Evolutionary conservation across 37 sponge, comb jelly and placozoan species (phyloP).

Genomic region (Tethya wilhelma): DNA sequence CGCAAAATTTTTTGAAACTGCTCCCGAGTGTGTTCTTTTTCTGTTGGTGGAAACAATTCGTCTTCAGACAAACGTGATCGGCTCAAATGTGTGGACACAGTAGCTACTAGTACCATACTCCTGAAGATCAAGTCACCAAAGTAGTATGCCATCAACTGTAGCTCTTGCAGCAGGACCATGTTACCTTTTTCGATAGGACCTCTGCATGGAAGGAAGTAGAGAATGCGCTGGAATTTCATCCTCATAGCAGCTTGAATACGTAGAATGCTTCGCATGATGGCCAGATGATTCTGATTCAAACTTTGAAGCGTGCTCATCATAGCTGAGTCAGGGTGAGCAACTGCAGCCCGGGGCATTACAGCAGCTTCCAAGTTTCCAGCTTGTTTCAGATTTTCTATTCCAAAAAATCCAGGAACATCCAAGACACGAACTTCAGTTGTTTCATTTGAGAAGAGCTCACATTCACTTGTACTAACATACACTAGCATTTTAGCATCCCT

Average conservation of each 20-base stretch:
- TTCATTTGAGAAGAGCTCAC: slow-evolving; percentile 23
- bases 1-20: not conserved
- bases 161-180: not conserved
- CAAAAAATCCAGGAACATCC: slow-evolving; percentile 19
- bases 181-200: slow-evolving; percentile 12
- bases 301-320: too few species aligned
- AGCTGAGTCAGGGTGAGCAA: not conserved
- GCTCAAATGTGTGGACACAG: not conserved
- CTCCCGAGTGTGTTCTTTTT: not conserved
- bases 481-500: not conserved
- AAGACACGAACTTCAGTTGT: not conserved
- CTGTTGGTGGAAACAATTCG: not conserved
- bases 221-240: slow-evolving; percentile 9
- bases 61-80: not conserved
- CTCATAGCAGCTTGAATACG: not conserved
- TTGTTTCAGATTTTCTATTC: not conserved
- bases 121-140: slow-evolving; percentile 26
- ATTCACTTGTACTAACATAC: not conserved
- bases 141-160: slow-evolving; percentile 4
- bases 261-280: slow-evolving; percentile 13
- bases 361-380: not conserved
- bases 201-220: slow-evolving; percentile 36
- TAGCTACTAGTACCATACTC: slow-evolving; percentile 29
- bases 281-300: slow-evolving; percentile 9
- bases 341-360: not conserved